Evolutionary conservation across 2,113 vertebrate species (phyloP).

Genomic region (Melospiza melodia): DNA sequence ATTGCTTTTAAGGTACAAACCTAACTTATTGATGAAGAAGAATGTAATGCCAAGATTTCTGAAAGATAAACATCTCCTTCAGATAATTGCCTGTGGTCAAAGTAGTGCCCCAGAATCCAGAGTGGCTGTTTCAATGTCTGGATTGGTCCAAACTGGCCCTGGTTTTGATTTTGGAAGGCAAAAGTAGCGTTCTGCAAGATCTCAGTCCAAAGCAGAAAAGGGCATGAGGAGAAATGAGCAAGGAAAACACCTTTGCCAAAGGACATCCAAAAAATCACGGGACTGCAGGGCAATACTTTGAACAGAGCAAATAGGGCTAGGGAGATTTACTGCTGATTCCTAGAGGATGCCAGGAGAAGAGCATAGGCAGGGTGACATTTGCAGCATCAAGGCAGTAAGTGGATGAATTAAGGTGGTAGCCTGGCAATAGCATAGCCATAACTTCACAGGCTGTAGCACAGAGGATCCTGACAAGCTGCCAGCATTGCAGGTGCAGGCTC

Average conservation of each 20-base stretch:
- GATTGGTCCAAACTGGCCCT: not conserved
- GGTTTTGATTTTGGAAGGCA: not conserved
- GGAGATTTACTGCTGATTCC: not conserved
- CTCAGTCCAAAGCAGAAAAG: not conserved
- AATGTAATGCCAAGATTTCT: not conserved
- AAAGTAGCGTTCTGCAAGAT: not conserved
- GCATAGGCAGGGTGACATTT: not conserved
- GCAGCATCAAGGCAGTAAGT: not conserved
- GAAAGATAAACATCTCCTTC: not conserved
- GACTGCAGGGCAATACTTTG: fast-evolving
- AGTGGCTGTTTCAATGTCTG: not conserved
- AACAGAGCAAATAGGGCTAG: not conserved
- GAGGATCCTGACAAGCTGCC: not conserved
- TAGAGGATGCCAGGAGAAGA: not conserved
- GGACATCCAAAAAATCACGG: not conserved
- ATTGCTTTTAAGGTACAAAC: not conserved
- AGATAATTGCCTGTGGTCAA: not conserved
- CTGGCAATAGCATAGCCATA: not conserved
- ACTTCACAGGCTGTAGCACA: not conserved
- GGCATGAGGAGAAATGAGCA: fast-evolving
- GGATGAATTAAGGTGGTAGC: not conserved
- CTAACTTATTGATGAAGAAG: not conserved
- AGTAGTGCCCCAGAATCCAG: not conserved
- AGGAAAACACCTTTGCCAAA: not conserved
- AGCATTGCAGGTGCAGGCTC: not conserved